Evolutionary conservation across 2,113 vertebrate species (phyloP).

Genomic region (Ceyx margarethae): DNA sequence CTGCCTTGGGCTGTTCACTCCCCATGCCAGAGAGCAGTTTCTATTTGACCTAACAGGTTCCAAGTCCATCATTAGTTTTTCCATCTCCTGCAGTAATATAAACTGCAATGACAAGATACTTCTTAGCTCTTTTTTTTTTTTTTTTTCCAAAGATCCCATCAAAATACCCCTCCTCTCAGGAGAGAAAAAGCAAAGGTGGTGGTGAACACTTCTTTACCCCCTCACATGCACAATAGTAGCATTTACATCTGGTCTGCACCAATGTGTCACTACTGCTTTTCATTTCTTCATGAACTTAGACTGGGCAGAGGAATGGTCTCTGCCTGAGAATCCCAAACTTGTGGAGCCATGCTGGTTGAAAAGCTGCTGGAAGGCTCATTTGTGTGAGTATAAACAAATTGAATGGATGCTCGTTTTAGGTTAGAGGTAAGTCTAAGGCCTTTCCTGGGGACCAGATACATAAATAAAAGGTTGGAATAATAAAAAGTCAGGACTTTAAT

Average conservation of each 20-base stretch:
- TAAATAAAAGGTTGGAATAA: neutral
- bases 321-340: neutral
- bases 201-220: neutral
- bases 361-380: neutral
- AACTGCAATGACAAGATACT: neutral
- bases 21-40: neutral
- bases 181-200: accelerated
- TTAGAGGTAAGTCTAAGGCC: neutral
- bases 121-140: neutral
- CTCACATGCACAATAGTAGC: neutral
- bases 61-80: neutral
- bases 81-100: neutral
- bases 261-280: neutral
- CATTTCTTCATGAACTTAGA: neutral
- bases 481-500: neutral
- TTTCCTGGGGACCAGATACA: neutral
- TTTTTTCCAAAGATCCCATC: neutral
- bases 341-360: neutral
- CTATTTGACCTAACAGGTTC: neutral
- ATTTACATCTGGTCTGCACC: neutral
- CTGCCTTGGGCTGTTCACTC: neutral
- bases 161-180: neutral
- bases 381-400: neutral
- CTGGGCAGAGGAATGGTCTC: neutral
- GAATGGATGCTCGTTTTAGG: neutral